Percentiles rank a stretch among this genome's conserved stretches.
These are phyloP conservation scores for Belgica antarctica DNA, from an alignment of 2,888 invertebrate species.

Conservation along the genomic window DNA sequence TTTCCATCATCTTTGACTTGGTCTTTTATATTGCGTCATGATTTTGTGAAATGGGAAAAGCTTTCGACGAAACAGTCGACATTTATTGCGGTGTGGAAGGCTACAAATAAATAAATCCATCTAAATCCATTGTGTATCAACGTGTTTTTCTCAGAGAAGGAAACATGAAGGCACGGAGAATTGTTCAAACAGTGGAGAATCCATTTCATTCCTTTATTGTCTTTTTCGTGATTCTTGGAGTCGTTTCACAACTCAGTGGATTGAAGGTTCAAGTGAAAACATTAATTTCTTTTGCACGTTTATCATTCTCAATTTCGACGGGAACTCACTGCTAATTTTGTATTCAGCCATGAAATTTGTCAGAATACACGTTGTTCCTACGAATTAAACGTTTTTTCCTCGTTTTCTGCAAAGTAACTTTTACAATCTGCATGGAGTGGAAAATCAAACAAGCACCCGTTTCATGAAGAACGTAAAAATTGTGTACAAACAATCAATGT, in stretches of 20 bases:
- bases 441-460: conserved; percentile 7
- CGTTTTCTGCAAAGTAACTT: background rate
- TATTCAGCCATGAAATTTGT: background rate
- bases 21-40: background rate
- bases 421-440: background rate
- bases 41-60: too few species aligned
- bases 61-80: background rate
- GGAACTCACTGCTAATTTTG: background rate
- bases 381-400: background rate
- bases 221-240: background rate
- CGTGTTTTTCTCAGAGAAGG: background rate
- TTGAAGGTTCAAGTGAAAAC: background rate
- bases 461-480: conserved; percentile 5
- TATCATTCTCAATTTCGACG: background rate
- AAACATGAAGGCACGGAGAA: background rate
- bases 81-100: conserved; percentile 6
- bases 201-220: background rate
- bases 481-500: conserved; percentile 10
- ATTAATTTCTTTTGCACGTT: background rate
- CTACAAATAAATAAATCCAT: background rate
- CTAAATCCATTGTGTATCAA: background rate
- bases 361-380: background rate
- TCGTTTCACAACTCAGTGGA: too few species aligned
- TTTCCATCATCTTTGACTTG: background rate
- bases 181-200: background rate